Percentiles rank a stretch among this genome's conserved stretches.
Conservation (phyloP, 2,113 vertebrate species). For the Platichthys stellatus region DNA sequence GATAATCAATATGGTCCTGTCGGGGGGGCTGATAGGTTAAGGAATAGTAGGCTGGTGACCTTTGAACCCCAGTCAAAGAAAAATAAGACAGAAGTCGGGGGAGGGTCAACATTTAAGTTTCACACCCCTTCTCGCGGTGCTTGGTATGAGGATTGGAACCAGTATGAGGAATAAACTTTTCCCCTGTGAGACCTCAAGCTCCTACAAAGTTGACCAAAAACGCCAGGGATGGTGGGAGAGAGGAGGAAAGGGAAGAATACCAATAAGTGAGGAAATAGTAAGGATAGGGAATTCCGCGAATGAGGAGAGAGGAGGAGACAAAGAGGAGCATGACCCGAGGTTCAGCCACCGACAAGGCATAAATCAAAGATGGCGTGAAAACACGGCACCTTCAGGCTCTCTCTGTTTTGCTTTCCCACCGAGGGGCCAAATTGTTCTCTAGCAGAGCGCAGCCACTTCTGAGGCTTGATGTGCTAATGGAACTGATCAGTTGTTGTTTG, state of each 20-base stretch:
- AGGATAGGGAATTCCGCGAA: background rate
- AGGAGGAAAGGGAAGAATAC: conserved; percentile 11
- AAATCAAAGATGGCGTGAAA: conserved; percentile 71
- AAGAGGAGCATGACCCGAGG: conserved; percentile 22
- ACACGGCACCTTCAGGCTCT: conserved; percentile 40
- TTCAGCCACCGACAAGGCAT: conserved; percentile 45
- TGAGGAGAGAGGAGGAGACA: conserved; percentile 11
- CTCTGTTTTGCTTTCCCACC: conserved; percentile 48
- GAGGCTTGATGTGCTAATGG: conserved; percentile 56
- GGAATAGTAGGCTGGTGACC: conserved; percentile 49
- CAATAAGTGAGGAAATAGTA: conserved; percentile 14
- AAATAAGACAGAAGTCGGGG: conserved; percentile 34
- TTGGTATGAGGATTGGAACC: conserved; percentile 48
- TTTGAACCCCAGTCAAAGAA: conserved; percentile 51
- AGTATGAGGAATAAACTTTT: conserved; percentile 43
- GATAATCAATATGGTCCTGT: conserved; percentile 53
- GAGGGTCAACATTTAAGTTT: conserved; percentile 48
- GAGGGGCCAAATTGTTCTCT: conserved; percentile 55
- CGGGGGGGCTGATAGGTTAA: conserved; percentile 46
- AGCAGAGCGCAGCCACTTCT: conserved; percentile 21
- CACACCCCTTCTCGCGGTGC: conserved; percentile 42
- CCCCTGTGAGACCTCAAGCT: conserved; percentile 36
- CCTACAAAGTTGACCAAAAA: conserved; percentile 26
- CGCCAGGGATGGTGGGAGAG: background rate
- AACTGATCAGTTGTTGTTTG: conserved; percentile 72